These are phyloP conservation scores for Diplolepis rosae DNA, from an alignment of 2,888 invertebrate genomes.

Conservation along the genomic window DNA sequence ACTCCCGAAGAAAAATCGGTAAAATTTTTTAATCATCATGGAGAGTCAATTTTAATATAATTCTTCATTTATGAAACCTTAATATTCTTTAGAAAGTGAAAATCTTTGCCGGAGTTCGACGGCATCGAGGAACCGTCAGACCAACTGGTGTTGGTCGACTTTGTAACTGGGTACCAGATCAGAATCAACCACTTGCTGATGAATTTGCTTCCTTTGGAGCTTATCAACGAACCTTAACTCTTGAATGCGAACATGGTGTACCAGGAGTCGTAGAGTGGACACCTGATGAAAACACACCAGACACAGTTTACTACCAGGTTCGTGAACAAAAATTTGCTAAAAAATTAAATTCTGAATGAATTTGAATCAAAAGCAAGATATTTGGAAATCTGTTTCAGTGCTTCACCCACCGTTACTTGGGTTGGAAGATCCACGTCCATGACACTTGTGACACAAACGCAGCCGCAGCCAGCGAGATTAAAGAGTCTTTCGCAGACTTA, in stretches of 20 bases:
- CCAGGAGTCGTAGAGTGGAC: constrained; percentile 92
- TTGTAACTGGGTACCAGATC: constrained; percentile 91
- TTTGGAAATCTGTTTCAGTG: constrained; percentile 81
- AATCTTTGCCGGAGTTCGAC: constrained; percentile 88
- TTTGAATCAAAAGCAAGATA: too few relatives aligned
- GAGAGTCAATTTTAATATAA: background rate
- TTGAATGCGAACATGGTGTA: constrained; percentile 88
- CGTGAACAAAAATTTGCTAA: background rate
- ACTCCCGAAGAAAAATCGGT: constrained; percentile 87
- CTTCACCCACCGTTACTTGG: constrained; percentile 93
- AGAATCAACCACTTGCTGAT: constrained; percentile 82
- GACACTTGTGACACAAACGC: constrained; percentile 82
- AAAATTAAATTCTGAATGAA: background rate
- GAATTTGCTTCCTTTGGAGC: constrained; percentile 92
- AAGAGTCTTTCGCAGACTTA: constrained; percentile 76
- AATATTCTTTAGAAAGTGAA: constrained; percentile 77
- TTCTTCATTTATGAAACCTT: constrained; percentile 1
- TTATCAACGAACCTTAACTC: constrained; percentile 88
- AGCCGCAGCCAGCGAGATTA: constrained; percentile 76
- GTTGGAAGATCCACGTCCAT: constrained; percentile 95
- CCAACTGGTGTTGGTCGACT: constrained; percentile 89
- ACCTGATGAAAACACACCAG: constrained; percentile 89
- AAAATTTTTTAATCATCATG: constrained; percentile 50
- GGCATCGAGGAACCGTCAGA: constrained; percentile 80
- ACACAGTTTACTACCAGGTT: constrained; percentile 93